Percentiles rank a stretch among this genome's conserved stretches.
Conservation (phyloP, 2,113 vertebrate genomes). For the Nymphicus hollandicus region DNA sequence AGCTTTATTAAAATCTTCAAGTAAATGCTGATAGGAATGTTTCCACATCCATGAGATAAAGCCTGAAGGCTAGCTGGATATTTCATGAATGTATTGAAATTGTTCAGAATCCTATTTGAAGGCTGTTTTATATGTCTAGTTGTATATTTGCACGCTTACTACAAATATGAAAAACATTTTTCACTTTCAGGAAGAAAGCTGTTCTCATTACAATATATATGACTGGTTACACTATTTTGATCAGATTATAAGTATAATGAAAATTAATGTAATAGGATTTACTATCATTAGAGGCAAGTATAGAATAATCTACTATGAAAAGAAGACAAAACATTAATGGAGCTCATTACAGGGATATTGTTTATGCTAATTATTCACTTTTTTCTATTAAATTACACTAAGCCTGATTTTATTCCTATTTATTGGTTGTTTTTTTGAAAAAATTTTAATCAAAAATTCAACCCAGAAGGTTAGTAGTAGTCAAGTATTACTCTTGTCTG, state of each 20-base stretch:
- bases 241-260: conserved; percentile 51
- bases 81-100: background rate
- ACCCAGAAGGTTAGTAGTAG: background rate
- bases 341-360: conserved; percentile 3
- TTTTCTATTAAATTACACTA: background rate
- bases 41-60: background rate
- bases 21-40: background rate
- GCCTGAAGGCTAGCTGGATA: background rate
- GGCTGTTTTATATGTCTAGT: background rate
- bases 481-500: background rate
- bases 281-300: conserved; percentile 46
- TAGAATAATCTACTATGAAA: conserved; percentile 36
- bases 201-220: background rate
- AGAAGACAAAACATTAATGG: background rate
- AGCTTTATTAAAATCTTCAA: background rate
- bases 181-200: background rate
- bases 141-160: background rate
- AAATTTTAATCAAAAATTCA: background rate
- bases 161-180: background rate
- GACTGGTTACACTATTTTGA: conserved; percentile 38
- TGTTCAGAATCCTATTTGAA: background rate
- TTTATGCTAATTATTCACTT: background rate
- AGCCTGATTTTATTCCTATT: background rate
- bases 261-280: conserved; percentile 64
- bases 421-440: background rate